phyloP scores from a whole-genome alignment of 2,797 vertebrate species.

The Remorina albescens region DNA sequence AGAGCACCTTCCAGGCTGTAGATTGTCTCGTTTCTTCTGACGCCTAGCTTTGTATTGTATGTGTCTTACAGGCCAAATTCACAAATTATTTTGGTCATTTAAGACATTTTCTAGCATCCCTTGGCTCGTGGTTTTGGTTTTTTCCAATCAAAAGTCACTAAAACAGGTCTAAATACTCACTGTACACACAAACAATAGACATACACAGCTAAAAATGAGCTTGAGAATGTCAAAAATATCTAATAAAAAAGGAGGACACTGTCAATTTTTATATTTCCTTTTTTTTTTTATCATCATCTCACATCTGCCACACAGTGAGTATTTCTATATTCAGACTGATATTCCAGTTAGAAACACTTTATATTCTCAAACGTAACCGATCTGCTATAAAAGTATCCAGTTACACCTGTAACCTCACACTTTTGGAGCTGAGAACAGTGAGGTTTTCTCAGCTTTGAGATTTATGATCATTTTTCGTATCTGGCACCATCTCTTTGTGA shows the following conservation, averaged over 20 bases:
- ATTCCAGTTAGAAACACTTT: slow-evolving; percentile 36
- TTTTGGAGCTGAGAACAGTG: background rate
- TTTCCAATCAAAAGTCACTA: too few species aligned
- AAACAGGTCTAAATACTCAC: too few species aligned
- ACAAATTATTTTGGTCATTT: too few species aligned
- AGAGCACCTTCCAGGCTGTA: background rate
- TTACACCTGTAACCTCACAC: background rate
- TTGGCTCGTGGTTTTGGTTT: background rate
- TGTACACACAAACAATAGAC: too few species aligned
- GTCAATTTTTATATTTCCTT: slow-evolving; percentile 18
- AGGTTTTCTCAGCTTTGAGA: background rate
- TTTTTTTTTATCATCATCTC: slow-evolving; percentile 38
- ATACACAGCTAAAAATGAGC: background rate
- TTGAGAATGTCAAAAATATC: too few species aligned
- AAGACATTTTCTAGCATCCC: too few species aligned
- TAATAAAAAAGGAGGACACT: background rate
- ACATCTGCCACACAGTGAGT: slow-evolving; percentile 27
- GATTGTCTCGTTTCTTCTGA: background rate
- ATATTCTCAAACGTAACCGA: slow-evolving; percentile 2
- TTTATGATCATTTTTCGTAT: slow-evolving; percentile 2
- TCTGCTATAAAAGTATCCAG: slow-evolving; percentile 6
- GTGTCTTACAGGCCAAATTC: background rate
- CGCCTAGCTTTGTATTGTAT: background rate
- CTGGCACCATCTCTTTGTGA: background rate
- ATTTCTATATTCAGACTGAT: slow-evolving; percentile 44